phyloP scores from a whole-genome alignment of 2,113 vertebrate species.

The Penelope pileata region DNA sequence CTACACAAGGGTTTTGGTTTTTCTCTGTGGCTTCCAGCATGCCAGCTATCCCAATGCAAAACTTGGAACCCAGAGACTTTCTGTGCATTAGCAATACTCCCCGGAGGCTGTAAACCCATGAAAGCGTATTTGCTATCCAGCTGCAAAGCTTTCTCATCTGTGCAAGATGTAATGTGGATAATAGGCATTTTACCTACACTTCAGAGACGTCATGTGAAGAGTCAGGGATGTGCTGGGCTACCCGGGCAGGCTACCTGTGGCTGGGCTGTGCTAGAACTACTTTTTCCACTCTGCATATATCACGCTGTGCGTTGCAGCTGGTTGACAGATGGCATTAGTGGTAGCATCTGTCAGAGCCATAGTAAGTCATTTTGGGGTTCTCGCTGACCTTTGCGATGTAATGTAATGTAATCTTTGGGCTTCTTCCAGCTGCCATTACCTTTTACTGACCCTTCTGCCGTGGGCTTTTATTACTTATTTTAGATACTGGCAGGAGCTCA shows the following conservation, averaged over 20 bases:
- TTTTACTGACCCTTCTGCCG: not conserved
- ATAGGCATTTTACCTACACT: not conserved
- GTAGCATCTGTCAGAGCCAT: not conserved
- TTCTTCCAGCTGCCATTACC: not conserved
- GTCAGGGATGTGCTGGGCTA: not conserved
- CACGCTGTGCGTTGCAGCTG: not conserved
- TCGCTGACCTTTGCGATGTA: not conserved
- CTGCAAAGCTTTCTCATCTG: not conserved
- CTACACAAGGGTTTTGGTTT: not conserved
- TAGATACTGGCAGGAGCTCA: not conserved
- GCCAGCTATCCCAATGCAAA: not conserved
- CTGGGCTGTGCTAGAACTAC: not conserved
- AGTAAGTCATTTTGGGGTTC: conserved; percentile 11
- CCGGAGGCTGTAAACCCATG: not conserved
- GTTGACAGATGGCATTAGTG: conserved; percentile 41
- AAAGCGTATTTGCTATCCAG: conserved; percentile 11
- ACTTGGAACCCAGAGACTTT: not conserved
- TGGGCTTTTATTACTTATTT: not conserved
- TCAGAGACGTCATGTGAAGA: not conserved
- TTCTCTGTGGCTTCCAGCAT: not conserved
- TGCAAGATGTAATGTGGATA: not conserved
- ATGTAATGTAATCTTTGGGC: not conserved
- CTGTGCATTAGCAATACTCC: not conserved
- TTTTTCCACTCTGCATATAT: not conserved
- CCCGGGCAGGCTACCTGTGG: not conserved